Evolutionary conservation across 2,888 invertebrate genomes (phyloP), one percentile per base, ranked within the genome.

Genomic region (Melitaea athalia): DNA sequence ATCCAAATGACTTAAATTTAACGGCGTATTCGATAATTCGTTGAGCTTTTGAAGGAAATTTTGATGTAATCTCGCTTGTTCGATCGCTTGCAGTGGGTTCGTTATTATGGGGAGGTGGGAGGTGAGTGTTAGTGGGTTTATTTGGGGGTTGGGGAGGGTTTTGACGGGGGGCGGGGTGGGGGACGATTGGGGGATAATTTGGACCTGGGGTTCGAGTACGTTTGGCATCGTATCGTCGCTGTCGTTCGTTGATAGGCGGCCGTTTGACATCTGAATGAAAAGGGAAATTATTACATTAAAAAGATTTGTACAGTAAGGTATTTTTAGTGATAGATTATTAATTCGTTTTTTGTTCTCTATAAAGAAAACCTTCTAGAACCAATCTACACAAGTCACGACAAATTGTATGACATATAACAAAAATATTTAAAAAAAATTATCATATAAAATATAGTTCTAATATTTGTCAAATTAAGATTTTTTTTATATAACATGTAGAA

Each of bases 161-260:
- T 83, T 83, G 53, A 81, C 79, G 12, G 84, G 85, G 7, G 78
- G 79, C 5, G 86, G 85, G 0, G 87, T 80, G 61, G 88, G 87
- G 72, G 91, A 82, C 24, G 92, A 87, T 17, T 89, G 93, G 76
- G 90, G 92, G 63, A 88, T 88, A 43, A 92, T 91, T 71, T 88
- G 87, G 14, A 92, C 91, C 50, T 92, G 91, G 72, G 91, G 92
- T 67, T 93, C 91, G 50, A 93, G 85, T 63, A 92, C 89, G 80
- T 93, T 93, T 55, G 88, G 85, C 81, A 87, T 89, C 79, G 92
- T 87, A 79, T 91, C 92, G 85, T 91, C 91, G 83, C 91, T 91
- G 83, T 91, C 91, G 88, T 91, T 92, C 87, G 93, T 89, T 68
- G 92, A 92, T 69, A 91, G 82, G 81, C 92, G 91, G 69, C 92